Conservation (phyloP, 1,140 invertebrate genomes). For the Drosophila cardini region DNA sequence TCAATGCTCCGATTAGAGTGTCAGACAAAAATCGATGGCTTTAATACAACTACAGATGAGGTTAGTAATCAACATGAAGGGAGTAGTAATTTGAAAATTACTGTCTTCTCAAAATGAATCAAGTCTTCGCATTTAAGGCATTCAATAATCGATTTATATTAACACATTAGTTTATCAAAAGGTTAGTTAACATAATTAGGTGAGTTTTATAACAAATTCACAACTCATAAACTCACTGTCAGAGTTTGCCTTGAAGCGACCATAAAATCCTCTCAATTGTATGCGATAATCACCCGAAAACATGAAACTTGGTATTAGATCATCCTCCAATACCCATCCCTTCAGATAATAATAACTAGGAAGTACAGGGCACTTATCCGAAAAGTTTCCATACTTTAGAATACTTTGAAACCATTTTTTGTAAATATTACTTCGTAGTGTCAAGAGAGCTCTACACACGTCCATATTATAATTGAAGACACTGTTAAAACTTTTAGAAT, state of each 20-base stretch:
- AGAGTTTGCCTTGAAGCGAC: constrained; percentile 19
- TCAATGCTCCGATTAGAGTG: constrained; percentile 9
- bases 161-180: neutral
- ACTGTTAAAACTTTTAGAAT: constrained; percentile 42
- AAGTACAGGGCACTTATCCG: constrained; percentile 47
- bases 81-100: too few relatives aligned
- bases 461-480: constrained; percentile 54
- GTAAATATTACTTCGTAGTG: constrained; percentile 45
- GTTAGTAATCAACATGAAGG: too few relatives aligned
- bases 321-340: constrained; percentile 29
- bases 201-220: constrained; percentile 17
- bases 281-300: constrained; percentile 55
- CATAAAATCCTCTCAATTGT: constrained; percentile 23
- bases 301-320: constrained; percentile 51
- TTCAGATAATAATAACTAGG: constrained; percentile 50
- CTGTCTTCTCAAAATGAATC: too few relatives aligned
- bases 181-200: neutral
- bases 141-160: too few relatives aligned
- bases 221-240: constrained; percentile 35
- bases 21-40: constrained; percentile 3
- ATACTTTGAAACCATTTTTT: constrained; percentile 53
- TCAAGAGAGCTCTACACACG: constrained; percentile 44
- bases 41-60: neutral
- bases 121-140: too few relatives aligned
- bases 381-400: constrained; percentile 49